phyloP scores from a whole-genome alignment of 2,113 vertebrate species.

The Nesospiza acunhae region DNA sequence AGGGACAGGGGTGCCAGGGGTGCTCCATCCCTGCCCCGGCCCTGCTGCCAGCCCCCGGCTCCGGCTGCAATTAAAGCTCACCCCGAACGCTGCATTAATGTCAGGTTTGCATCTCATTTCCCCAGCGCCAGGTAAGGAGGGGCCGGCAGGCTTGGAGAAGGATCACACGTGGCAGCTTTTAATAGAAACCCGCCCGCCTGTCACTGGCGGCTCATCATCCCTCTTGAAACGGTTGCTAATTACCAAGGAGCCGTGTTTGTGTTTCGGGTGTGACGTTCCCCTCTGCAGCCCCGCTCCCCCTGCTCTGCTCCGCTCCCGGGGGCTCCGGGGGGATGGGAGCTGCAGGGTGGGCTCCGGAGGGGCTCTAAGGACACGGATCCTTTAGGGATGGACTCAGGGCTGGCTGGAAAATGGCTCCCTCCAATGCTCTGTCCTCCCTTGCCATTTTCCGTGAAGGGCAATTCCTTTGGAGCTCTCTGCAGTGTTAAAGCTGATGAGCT shows the following conservation, averaged over 20 bases:
- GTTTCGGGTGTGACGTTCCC: conserved; percentile 13
- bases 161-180: conserved; percentile 69
- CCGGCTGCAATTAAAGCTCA: not conserved
- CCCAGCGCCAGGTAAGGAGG: conserved; percentile 45
- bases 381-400: not conserved
- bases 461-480: not conserved
- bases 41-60: not conserved
- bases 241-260: conserved; percentile 36
- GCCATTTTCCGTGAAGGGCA: not conserved
- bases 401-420: not conserved
- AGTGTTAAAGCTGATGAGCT: not conserved
- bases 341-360: not conserved
- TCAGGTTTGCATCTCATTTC: conserved; percentile 45
- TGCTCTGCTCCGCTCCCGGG: not conserved
- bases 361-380: not conserved
- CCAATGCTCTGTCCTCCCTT: not conserved
- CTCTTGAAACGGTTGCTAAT: conserved; percentile 63
- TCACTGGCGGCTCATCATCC: conserved; percentile 54
- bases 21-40: not conserved
- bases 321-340: not conserved
- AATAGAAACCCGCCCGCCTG: conserved; percentile 63
- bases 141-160: conserved; percentile 49
- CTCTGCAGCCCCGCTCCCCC: not conserved
- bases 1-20: too few species aligned
- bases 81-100: not conserved